Base-by-base conservation (phyloP, 2,113 vertebrate genomes). In the Lophotis ruficrista region DNA sequence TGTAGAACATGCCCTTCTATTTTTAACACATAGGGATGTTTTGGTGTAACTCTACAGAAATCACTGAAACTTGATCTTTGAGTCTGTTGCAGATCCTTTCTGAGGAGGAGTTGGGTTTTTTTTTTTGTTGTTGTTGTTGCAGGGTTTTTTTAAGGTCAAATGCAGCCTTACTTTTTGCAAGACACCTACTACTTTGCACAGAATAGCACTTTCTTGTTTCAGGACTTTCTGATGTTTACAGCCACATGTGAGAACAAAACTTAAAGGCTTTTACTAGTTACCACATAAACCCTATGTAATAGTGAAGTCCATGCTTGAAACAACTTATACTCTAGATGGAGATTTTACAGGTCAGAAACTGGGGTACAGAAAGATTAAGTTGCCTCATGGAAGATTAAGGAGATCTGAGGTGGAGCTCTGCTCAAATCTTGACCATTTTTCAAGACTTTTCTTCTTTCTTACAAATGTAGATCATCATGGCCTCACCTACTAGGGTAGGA, bases 381-480 rank as follows among this genome's bases (percentile, higher is more conserved):
- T 70, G n/a, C 57, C 54, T 87, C 28, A 20, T 0, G 65, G 71
- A 72, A 60, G 24, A 35, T 57, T 48, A 57, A 53, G 57, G 48
- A 85, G 25, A 57, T 20, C 3, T n/a, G 13, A 28, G 6, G 5
- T 60, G 33, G 37, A 82, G 22, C 7, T 78, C 47, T 76, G 45
- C 4, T 31, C 12, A 68, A 27, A 76, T 69, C 35, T 61, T 58
- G 19, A 69, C 10, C 0, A 0, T 10, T 3, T 73, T 87, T 66
- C 35, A 88, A 88, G 45, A n/a, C 27, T 68, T 71, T 38, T 72
- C 9, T 35, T 33, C 35, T 64, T 56, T 83, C 58, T 77, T 43
- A 45, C 1, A 35, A 37, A 25, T 35, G 31, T 45, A 68, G n/a
- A 33, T 68, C 14, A 33, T 28, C 0, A 0, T 61, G 43, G 31